Evolutionary conservation across 1,140 invertebrate genomes (phyloP).

Genomic region (Pseudomyrmex concolor): DNA sequence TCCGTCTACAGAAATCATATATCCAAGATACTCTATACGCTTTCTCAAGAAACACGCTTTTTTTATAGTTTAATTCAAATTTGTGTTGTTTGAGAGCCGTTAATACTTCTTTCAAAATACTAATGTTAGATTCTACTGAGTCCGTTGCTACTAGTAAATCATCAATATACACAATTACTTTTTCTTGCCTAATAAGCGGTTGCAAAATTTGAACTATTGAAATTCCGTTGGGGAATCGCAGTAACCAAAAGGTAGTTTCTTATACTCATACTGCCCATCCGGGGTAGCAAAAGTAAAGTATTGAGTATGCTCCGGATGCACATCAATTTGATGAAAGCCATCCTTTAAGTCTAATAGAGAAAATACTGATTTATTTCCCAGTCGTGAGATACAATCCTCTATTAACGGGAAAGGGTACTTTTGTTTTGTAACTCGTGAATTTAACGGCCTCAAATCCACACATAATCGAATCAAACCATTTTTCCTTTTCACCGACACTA

Average conservation of each 20-base stretch:
- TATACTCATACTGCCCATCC: not conserved
- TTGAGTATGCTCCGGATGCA: not conserved
- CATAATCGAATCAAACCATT: not conserved
- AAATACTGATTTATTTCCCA: not conserved
- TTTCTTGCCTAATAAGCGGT: not conserved
- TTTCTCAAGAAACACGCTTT: not conserved
- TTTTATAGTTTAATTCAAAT: not conserved
- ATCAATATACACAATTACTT: not conserved
- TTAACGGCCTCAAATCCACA: not conserved
- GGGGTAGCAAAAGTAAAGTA: not conserved
- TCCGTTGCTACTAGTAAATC: not conserved
- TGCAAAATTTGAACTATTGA: not conserved
- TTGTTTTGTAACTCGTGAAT: not conserved
- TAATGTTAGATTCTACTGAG: no score
- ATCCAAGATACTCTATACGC: not conserved
- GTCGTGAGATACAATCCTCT: not conserved
- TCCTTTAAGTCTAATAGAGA: not conserved
- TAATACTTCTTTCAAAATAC: no score
- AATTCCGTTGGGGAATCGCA: not conserved
- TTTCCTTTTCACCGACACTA: not conserved
- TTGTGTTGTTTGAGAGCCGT: no score
- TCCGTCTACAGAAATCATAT: not conserved
- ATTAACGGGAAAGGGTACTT: not conserved
- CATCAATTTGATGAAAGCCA: not conserved
- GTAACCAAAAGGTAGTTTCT: not conserved